phyloP scores from a whole-genome alignment of 2,797 vertebrate genomes.

The Ambastaia sidthimunki region DNA sequence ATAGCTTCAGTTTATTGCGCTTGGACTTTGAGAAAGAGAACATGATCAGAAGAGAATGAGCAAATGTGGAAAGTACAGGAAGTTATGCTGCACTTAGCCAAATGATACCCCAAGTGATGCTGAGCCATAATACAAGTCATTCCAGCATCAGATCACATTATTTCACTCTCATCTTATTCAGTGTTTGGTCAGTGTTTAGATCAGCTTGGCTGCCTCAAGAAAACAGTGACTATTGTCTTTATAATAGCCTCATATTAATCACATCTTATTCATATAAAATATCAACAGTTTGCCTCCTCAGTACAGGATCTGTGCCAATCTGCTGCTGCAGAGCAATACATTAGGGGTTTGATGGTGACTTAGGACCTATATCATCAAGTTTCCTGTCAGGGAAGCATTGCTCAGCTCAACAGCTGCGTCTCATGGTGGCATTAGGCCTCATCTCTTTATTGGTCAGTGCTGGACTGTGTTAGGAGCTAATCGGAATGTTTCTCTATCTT shows the following conservation, averaged over 20 bases:
- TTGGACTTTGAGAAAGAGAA: neutral
- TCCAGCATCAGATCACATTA: constrained; percentile 28
- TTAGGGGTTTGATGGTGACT: constrained; percentile 39
- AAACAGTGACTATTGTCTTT: constrained; percentile 9
- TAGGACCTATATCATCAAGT: constrained; percentile 37
- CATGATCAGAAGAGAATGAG: neutral
- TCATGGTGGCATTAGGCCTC: constrained; percentile 25
- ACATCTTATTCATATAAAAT: constrained; percentile 47
- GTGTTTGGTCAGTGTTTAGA: constrained; percentile 16
- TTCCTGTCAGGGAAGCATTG: constrained; percentile 39
- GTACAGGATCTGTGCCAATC: constrained; percentile 36
- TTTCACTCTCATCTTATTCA: constrained; percentile 31
- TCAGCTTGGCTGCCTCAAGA: constrained; percentile 28
- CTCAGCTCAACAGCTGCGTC: constrained; percentile 26
- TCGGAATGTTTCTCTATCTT: constrained; percentile 37
- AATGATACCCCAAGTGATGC: neutral
- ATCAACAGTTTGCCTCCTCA: constrained; percentile 22
- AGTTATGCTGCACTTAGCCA: constrained; percentile 7
- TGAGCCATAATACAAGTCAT: constrained; percentile 3
- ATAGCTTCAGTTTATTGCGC: neutral
- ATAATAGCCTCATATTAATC: constrained; percentile 40
- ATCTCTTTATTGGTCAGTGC: constrained; percentile 33
- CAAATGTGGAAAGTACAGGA: neutral
- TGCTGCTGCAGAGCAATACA: constrained; percentile 30
- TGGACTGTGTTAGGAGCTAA: constrained; percentile 29